These are phyloP conservation scores for Cyclophora punctaria DNA, from an alignment of 2,888 invertebrate genomes.

Conservation along the genomic window DNA sequence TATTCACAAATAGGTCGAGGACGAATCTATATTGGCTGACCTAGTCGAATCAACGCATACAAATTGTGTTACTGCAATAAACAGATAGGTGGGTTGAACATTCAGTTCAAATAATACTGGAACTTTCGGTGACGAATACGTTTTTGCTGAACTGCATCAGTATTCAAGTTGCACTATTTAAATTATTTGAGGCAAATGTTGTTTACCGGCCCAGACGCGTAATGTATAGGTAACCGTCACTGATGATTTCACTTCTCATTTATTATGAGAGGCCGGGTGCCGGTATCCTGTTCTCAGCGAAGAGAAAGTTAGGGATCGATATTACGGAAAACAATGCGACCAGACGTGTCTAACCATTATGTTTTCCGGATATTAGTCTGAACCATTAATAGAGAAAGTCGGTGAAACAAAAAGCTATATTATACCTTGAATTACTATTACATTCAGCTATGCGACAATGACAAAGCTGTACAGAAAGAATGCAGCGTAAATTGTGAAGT, in stretches of 20 bases:
- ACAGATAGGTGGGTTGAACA: no score
- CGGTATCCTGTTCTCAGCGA: constrained; percentile 30
- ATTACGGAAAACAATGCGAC: neutral
- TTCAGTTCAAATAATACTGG: no score
- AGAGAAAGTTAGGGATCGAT: constrained; percentile 41
- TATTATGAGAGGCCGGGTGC: constrained; percentile 21
- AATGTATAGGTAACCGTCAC: constrained; percentile 10
- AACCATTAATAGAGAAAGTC: neutral
- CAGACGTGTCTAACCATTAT: neutral
- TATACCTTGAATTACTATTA: no score
- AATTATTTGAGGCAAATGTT: neutral
- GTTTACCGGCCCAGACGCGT: neutral
- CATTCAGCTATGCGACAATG: no score
- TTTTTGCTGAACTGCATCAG: no score
- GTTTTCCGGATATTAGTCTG: no score
- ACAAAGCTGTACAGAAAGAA: constrained; percentile 23
- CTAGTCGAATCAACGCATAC: constrained; percentile 26
- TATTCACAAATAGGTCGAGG: constrained; percentile 57
- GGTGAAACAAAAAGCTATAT: neutral
- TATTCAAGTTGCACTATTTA: no score
- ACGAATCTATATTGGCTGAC: constrained; percentile 34
- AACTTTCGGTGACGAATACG: no score
- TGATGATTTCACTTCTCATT: constrained; percentile 23
- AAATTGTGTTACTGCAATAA: no score
- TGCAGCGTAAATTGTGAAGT: constrained; percentile 47